Base-by-base conservation (phyloP, 2,888 invertebrate species). In the Lasioglossum malachurum region DNA sequence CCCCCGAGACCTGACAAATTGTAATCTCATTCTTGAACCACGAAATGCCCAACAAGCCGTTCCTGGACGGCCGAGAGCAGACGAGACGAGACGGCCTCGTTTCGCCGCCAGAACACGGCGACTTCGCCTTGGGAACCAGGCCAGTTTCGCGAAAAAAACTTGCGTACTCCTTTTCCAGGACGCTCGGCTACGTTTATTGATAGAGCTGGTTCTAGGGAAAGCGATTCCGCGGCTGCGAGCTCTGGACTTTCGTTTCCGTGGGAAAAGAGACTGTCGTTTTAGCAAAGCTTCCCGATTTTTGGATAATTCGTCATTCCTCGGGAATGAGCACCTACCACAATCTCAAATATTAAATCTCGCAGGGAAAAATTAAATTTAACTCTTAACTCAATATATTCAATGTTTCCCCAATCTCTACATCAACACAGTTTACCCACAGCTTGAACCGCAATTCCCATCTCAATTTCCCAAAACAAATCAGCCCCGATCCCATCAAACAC, bases 1-100 rank as follows among this genome's bases (percentile, higher is more conserved):
- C 92, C 90, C 90, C 86, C 78, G 82, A 14, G 60, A 75, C 91
- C 90, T 94, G 93, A 93, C 93, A 93, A 93, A 93, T 94, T 94
- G 94, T 93, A 93, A 93, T 93, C 93, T 93, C 94, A 93, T 94
- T 94, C 93, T 94, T 89, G 93, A 88, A 89, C 90, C 86, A 87
- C 84, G 73, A 90, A 89, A 80, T 81, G 83, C 69, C n/a, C 38
- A 31, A 53, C 19, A 57, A 74, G 16, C 60, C 16, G 7, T 60
- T 27, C 64, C 14, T 44, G n/a, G 53, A 64, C 64, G 60, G 60
- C 60, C 53, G 53, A 23, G 53, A 53, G 53, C 14, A 60, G 60
- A 60, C 60, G 60, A 53, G 60, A 27, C 60, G 60, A 31, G 27
- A 31, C 64, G 64, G 38, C 69, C 35, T 27, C 31, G 23, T 46